Evolutionary conservation across 2,113 vertebrate genomes (phyloP), one percentile per base, ranked within the genome.

Genomic region (Pseudonaja textilis): DNA sequence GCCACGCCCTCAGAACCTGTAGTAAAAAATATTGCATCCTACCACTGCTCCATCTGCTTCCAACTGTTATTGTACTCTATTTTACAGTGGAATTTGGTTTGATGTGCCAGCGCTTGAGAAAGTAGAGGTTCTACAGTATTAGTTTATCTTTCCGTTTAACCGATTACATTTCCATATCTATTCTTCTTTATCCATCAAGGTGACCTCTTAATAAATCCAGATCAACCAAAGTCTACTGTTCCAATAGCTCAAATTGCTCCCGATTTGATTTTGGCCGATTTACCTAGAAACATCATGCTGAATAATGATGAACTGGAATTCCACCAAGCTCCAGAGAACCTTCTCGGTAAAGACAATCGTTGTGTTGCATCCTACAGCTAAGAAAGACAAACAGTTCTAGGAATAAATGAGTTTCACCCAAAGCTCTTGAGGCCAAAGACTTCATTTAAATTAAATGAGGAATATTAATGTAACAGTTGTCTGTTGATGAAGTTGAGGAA

Each of bases 221-320:
- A 98, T 90, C 96, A 99, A 90, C 97, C 98, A 10, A 97, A 97
- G 89, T 98, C 96, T 94, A 98, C 98, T 0, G 93, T 99, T 91
- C 98, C 99, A 69, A 98, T 99, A 94, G 98, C 99, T 92, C 99
- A 99, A 96, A 98, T 99, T 90, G 98, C 99, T 81, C 99, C 99
- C 23, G 99, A 99, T 94, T 94, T 99, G 94, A 96, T 99, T 34
- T 93, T 99, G 95, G 98, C 98, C 86, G 99, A 99, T 96, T 98
- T 99, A 93, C 98, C 99, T 81, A 98, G 98, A 96, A 98, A 98
- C 93, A 98, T 98, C 54, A 98, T 99, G 95, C 96, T 99, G 95
- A 98, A 99, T 93, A 97, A 86, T 0, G 98, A 99, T 64, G 98
- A 98, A n/a, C 93, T 99, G 93, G 96, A 98, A 94, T 98, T 99